These are phyloP conservation scores for Lucilia cuprina DNA, from an alignment of 1,140 invertebrate species.

Conservation along the genomic window DNA sequence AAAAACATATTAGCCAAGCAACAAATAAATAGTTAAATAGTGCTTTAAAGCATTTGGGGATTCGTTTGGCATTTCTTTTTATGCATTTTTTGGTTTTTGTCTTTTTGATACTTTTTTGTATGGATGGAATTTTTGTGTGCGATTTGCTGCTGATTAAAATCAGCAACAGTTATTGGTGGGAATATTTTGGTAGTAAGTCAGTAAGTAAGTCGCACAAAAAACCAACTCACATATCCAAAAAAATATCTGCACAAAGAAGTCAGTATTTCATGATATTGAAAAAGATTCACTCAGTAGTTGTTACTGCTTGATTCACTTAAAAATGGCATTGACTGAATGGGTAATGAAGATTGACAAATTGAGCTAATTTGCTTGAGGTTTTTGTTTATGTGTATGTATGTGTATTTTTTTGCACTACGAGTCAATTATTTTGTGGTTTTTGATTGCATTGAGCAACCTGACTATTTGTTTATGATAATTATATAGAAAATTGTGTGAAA, in stretches of 20 bases:
- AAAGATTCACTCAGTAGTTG: neutral
- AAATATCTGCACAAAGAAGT: neutral
- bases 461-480: neutral
- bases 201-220: neutral
- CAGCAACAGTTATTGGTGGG: slow-evolving; percentile 3
- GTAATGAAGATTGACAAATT: slow-evolving; percentile 7
- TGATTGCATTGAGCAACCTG: neutral
- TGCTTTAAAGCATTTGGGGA: neutral
- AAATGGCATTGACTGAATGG: neutral
- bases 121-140: neutral
- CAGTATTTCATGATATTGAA: neutral
- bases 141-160: neutral
- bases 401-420: no score
- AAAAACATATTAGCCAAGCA: neutral
- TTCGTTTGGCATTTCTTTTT: slow-evolving; percentile 5
- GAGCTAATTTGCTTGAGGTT: neutral
- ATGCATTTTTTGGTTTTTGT: neutral
- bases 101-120: neutral
- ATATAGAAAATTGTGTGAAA: no score
- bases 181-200: neutral
- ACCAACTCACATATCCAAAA: no score
- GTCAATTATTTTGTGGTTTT: neutral
- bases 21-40: neutral
- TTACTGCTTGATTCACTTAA: neutral
- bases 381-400: neutral